phyloP scores from a whole-genome alignment of 2,797 vertebrate species.

The Sus cebifrons region DNA sequence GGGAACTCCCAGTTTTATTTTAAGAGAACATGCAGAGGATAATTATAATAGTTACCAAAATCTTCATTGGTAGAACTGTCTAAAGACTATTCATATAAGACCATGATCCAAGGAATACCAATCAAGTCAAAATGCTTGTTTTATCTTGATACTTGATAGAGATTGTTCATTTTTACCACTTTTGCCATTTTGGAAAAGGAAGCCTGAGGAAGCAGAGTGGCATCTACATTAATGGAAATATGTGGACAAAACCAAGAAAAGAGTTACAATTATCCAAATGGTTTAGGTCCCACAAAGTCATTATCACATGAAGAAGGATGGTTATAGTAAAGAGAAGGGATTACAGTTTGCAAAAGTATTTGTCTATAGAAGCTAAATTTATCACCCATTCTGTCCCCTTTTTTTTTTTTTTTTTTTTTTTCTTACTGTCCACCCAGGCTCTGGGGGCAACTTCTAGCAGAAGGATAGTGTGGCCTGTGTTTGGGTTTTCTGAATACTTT shows the following conservation, averaged over 20 bases:
- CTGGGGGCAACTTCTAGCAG: fast-evolving
- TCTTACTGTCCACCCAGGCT: neutral
- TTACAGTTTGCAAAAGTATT: neutral
- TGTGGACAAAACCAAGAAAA: neutral
- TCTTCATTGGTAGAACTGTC: neutral
- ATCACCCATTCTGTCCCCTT: neutral
- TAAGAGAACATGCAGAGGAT: neutral
- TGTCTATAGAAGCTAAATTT: neutral
- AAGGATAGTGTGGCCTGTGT: neutral
- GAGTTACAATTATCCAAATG: neutral
- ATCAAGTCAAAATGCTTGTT: neutral
- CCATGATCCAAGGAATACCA: neutral
- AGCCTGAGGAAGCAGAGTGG: neutral
- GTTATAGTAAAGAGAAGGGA: neutral
- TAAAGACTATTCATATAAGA: constrained; percentile 41
- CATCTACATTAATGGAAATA: neutral
- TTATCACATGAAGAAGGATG: neutral
- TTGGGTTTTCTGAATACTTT: neutral
- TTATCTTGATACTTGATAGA: neutral
- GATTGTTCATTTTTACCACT: neutral
- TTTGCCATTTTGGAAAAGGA: neutral
- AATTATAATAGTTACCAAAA: neutral
- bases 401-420: neutral
- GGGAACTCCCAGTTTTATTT: neutral
- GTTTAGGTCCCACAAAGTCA: neutral